Percentiles rank a stretch among this genome's conserved stretches.
These are phyloP conservation scores for Solen grandis DNA, from an alignment of 1,140 invertebrate species.

Conservation along the genomic window DNA sequence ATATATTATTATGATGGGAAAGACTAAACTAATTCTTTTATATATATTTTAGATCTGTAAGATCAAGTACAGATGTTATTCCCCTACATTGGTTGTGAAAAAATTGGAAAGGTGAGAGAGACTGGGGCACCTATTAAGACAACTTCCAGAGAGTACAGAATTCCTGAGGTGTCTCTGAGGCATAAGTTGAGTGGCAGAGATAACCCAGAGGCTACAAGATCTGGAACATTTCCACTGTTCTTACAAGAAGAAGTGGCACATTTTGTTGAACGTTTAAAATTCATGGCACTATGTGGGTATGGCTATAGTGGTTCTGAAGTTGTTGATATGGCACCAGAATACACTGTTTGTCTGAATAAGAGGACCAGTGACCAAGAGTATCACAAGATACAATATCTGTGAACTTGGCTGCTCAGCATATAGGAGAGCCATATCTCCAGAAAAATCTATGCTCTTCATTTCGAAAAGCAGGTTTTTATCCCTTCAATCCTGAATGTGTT, in stretches of 20 bases:
- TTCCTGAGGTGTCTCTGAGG: slow-evolving; percentile 23
- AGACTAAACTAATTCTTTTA: no score
- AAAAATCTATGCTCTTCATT: slow-evolving; percentile 41
- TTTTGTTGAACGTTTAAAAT: slow-evolving; percentile 18
- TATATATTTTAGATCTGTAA: slow-evolving; percentile 15
- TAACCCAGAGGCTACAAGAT: slow-evolving; percentile 8
- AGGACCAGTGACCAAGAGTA: slow-evolving; percentile 4
- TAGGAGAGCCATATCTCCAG: not conserved
- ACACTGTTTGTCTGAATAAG: slow-evolving; percentile 1
- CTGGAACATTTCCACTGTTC: slow-evolving; percentile 2
- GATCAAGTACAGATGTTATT: slow-evolving; percentile 27
- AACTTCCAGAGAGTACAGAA: slow-evolving; percentile 11
- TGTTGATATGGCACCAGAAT: no score
- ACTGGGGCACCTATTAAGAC: slow-evolving; percentile 9
- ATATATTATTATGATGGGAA: no score
- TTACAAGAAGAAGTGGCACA: not conserved
- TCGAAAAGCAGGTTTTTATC: slow-evolving; percentile 46
- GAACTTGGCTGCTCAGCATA: not conserved
- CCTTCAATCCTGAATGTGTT: slow-evolving; percentile 17
- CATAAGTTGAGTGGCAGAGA: slow-evolving; percentile 32
- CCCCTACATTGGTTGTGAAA: not conserved
- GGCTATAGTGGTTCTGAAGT: no score
- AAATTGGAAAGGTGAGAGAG: not conserved
- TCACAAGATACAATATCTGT: not conserved
- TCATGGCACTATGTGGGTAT: no score